phyloP scores from a whole-genome alignment of 2,113 vertebrate genomes.

The Mus pahari region DNA sequence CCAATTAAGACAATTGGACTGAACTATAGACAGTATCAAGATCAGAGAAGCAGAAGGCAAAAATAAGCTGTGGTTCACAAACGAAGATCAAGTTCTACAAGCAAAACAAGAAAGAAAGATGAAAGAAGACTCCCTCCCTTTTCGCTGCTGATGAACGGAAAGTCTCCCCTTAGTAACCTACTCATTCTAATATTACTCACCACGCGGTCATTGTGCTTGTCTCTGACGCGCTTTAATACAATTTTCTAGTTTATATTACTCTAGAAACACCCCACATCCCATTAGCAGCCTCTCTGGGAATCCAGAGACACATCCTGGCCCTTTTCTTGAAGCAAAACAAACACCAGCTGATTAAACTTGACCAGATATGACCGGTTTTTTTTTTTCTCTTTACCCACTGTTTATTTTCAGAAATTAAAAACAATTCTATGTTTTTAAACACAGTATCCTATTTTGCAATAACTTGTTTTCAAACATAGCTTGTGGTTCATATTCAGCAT shows the following conservation, averaged over 20 bases:
- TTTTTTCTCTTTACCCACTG: neutral
- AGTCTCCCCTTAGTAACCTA: neutral
- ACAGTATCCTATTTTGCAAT: slow-evolving; percentile 27
- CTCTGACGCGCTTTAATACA: neutral
- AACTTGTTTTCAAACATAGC: neutral
- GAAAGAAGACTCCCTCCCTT: neutral
- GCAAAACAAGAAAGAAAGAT: slow-evolving; percentile 34
- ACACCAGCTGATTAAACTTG: neutral
- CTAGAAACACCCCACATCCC: neutral
- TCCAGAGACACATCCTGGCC: neutral
- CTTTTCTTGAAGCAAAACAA: slow-evolving; percentile 48
- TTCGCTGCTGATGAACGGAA: neutral
- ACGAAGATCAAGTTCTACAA: slow-evolving; percentile 21
- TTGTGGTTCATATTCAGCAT: neutral
- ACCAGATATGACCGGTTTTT: neutral
- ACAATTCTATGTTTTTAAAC: slow-evolving; percentile 41
- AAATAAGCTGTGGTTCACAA: neutral
- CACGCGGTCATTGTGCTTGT: neutral
- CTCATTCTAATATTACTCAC: slow-evolving; percentile 16
- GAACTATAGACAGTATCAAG: neutral
- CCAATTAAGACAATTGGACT: slow-evolving; percentile 3
- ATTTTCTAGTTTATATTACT: neutral
- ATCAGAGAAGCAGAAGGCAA: slow-evolving; percentile 45
- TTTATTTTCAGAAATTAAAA: slow-evolving; percentile 62
- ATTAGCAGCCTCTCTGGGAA: neutral